phyloP scores from a whole-genome alignment of 2,797 vertebrate genomes.

The Mormyrus proboscirostris region DNA sequence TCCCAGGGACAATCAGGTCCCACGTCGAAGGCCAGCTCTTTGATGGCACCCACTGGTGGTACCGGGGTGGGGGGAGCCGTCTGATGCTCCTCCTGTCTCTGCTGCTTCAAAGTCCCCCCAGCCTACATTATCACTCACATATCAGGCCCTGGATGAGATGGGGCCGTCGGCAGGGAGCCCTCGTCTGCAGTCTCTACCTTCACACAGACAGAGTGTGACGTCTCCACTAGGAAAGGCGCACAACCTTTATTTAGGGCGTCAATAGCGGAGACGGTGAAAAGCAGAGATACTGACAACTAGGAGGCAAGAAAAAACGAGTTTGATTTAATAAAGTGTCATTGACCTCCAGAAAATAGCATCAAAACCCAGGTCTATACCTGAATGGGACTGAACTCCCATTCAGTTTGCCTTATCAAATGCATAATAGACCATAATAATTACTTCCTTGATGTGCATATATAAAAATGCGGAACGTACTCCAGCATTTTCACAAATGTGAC shows the following conservation, averaged over 20 bases:
- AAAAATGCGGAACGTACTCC: not conserved
- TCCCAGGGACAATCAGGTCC: not conserved
- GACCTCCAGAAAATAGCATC: not conserved
- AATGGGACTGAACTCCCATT: not conserved
- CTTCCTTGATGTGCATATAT: not conserved
- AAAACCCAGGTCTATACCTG: not conserved
- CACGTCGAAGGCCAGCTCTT: slow-evolving; percentile 26
- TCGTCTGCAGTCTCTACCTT: not conserved
- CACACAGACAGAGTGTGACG: not conserved
- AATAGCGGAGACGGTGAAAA: not conserved
- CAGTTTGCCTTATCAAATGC: not conserved
- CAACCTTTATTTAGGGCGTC: not conserved
- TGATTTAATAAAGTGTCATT: not conserved
- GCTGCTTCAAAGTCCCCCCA: slow-evolving; percentile 15
- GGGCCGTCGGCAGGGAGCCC: not conserved
- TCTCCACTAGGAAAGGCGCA: not conserved
- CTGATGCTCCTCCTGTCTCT: slow-evolving; percentile 43
- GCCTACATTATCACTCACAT: slow-evolving; percentile 29
- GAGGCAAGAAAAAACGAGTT: not conserved
- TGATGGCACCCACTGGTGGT: slow-evolving; percentile 34
- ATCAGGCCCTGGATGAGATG: slow-evolving; percentile 21
- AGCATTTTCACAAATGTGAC: not conserved
- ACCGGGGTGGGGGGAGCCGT: slow-evolving; percentile 31
- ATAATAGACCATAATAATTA: not conserved
- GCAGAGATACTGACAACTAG: not conserved